Evolutionary conservation across 1,140 invertebrate species (phyloP), one percentile per base, ranked within the genome.

Genomic region (Leptoteleia sp.): DNA sequence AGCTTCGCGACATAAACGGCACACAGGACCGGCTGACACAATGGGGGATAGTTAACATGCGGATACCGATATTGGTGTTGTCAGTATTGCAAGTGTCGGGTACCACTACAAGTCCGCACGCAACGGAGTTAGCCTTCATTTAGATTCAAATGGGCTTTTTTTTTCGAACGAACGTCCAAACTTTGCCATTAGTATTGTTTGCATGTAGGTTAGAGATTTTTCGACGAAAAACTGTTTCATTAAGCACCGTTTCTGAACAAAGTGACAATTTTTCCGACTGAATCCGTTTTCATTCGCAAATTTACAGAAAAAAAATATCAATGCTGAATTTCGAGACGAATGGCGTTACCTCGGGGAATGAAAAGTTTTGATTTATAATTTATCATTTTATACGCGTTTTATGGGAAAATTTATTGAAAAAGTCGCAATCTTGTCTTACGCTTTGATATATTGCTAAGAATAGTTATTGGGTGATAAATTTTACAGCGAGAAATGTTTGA

Each of bases 141-240:
- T 82, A 54, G 79, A 79, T 83, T 83, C 72, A 85, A 85, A 84
- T 84, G 78, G 81, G 43, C 37, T n/a, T n/a, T n/a, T 78, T 83
- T 81, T 76, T 79, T 59, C 52, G 54, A 67, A 57, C 25, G 27
- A 55, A 40, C 71, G 15, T 59, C n/a, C 76, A 83, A 84, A 82
- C 80, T 83, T 83, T 57, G 45, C 48, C 31, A 52, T 70, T 76
- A 75, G 59, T 77, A 83, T 81, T 84, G 80, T 84, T 83, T 79
- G 76, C 52, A 59, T 70, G 59, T 33, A 75, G 57, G 48, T 70
- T 72, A 62, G 59, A 57, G 59, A 54, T n/a, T 70, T 47, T 52
- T 65, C 38, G 16, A 27, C 13, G 45, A 52, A 67, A 67, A 75
- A 55, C 29, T 29, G 31, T 61, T 75, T 67, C 37, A 61, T 67